Evolutionary conservation across 2,113 vertebrate genomes (phyloP).

Genomic region (human (Homo sapiens)): DNA sequence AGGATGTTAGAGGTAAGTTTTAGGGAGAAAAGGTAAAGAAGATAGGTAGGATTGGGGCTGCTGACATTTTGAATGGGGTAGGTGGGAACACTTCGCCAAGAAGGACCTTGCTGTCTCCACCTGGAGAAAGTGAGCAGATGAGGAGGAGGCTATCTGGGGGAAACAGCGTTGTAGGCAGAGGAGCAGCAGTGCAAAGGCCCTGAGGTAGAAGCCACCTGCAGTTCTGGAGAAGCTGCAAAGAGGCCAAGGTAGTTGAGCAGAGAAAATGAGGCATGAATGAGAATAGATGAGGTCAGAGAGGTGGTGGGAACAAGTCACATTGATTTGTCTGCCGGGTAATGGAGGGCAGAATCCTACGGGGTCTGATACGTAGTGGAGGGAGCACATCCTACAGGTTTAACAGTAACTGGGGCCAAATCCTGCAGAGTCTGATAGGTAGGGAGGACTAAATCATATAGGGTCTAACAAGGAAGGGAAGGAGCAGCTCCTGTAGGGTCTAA

Average conservation of each 20-base stretch:
- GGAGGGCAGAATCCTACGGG: fast-evolving
- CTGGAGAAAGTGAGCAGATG: too few relatives aligned
- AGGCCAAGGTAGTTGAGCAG: not conserved
- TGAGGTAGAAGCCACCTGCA: fast-evolving
- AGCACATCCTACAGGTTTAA: fast-evolving
- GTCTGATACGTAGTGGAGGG: fast-evolving
- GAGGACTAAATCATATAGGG: not conserved
- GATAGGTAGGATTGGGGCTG: fast-evolving
- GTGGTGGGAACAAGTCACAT: not conserved
- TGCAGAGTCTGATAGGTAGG: not conserved
- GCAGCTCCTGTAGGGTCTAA: too few relatives aligned
- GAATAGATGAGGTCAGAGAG: too few relatives aligned
- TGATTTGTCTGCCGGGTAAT: fast-evolving
- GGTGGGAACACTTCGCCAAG: not conserved
- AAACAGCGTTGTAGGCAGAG: not conserved
- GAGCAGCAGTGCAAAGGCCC: not conserved
- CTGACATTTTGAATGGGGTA: not conserved
- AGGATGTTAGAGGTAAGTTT: not conserved
- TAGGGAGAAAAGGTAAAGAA: too few relatives aligned
- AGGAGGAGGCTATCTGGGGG: fast-evolving
- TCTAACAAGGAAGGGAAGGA: not conserved
- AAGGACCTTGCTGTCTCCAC: fast-evolving
- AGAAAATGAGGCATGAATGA: not conserved
- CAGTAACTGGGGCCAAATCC: fast-evolving
- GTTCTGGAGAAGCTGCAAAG: not conserved